A percentile compares a stretch with the other conserved stretches of the same genome.
Evolutionary conservation across 2,888 invertebrate species (phyloP).

Genomic region (Osmoderma eremita): DNA sequence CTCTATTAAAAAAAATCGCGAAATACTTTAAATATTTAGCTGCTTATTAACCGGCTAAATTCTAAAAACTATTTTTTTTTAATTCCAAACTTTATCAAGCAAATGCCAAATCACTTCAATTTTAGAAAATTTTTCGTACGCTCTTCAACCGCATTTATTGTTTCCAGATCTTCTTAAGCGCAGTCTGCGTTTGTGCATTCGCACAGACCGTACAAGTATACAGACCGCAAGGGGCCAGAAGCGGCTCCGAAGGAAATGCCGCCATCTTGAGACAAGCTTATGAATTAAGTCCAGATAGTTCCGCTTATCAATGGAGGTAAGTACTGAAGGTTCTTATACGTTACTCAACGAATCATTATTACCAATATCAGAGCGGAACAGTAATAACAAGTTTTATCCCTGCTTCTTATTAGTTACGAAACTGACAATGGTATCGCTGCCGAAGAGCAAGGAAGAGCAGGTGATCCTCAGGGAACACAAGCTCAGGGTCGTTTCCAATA

Average conservation of each 20-base stretch:
- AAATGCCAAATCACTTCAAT: too few relatives aligned
- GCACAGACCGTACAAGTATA: constrained; percentile 1
- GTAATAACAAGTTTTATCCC: not conserved
- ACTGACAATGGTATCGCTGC: constrained; percentile 52
- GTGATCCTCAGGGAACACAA: constrained; percentile 49
- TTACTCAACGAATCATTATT: not conserved
- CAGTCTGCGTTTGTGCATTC: not conserved
- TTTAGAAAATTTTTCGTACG: too few relatives aligned
- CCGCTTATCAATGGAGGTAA: constrained; percentile 17
- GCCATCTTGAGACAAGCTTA: constrained; percentile 7
- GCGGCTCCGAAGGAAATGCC: constrained; percentile 2
- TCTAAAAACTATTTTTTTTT: too few relatives aligned
- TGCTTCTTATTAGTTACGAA: constrained; percentile 32
- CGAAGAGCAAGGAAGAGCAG: constrained; percentile 68
- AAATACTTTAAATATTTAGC: too few relatives aligned
- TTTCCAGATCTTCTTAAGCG: constrained; percentile 17
- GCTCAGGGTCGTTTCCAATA: constrained; percentile 73
- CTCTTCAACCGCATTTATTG: not conserved
- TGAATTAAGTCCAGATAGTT: constrained; percentile 14
- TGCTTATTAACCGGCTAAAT: too few relatives aligned
- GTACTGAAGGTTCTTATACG: not conserved
- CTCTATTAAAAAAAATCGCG: too few relatives aligned
- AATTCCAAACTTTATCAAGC: too few relatives aligned
- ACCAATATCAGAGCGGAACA: not conserved
- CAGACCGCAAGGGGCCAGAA: not conserved